Base-by-base conservation (phyloP, 1,140 invertebrate genomes). In the Dolichoris vasculosae region DNA sequence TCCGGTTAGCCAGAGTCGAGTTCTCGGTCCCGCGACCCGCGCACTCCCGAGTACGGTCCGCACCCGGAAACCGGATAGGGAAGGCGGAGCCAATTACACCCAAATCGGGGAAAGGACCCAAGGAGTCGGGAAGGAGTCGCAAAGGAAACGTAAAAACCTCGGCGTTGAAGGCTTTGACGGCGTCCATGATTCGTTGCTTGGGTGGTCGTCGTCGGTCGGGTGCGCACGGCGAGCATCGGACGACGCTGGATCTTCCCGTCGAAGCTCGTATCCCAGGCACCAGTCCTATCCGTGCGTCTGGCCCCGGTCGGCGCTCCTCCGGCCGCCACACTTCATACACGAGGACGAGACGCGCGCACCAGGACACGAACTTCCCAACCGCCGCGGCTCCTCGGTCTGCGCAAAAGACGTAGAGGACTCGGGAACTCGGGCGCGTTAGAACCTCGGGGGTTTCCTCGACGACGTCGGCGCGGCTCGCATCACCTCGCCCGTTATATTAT, bases 111-210 rank as follows among this genome's bases (percentile, higher is more conserved):
- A 6, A n/a, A 6, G 59, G 30, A 63, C 2, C 2, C 55, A 59
- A 17, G 8, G 13, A 17, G 11, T 2, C 7, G 20, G 23, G 55
- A 59, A 26, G 1, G 26, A 59, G 4, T 59, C 2, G 2, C 13
- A 26, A 26, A 23, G 23, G 9, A 26, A 26, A 26, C 26, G 55
- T 26, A 26, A 13, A 26, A 26, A 95, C 95, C 95, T 96, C 95
- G 89, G 94, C 93, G 90, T 95, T 96, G 92, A 96, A 96, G 89
- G 95, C 93, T 92, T 96, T 96, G 71, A 96, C 95, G 91, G 95
- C 95, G 79, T 95, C 92, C 94, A 95, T 95, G 48, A 77, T 85
- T 77, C n/a, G 30, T 75, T 23, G 81, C 69, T 83, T 75, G 81
- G 40, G n/a, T 80, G 63, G 59, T 80, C 59, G 35, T 43, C 23